Conservation (phyloP, 2,888 invertebrate species). For the Caenorhabditis sp. region DNA sequence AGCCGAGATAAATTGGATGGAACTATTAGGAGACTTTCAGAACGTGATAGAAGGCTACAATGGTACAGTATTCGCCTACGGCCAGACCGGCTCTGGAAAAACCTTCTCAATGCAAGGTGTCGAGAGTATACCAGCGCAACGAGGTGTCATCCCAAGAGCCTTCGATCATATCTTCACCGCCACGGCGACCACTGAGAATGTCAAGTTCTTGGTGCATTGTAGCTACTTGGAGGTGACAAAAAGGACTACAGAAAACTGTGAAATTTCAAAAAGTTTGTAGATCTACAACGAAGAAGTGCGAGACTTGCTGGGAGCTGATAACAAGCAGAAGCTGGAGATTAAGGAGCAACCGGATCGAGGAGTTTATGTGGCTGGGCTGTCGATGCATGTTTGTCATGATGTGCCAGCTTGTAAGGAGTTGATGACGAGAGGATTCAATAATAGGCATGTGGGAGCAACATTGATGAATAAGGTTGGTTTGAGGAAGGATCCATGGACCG, state of each 20-base stretch:
- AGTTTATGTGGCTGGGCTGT: conserved; percentile 85
- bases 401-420: conserved; percentile 89
- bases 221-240: conserved; percentile 88
- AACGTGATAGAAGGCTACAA: conserved; percentile 94
- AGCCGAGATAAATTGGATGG: too few relatives aligned
- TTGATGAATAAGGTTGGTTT: conserved; percentile 90
- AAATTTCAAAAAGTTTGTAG: conserved; percentile 57
- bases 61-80: conserved; percentile 94
- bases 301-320: conserved; percentile 87
- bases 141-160: conserved; percentile 85
- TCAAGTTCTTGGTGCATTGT: conserved; percentile 89
- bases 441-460: conserved; percentile 91
- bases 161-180: conserved; percentile 92
- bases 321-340: conserved; percentile 87
- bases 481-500: too few relatives aligned
- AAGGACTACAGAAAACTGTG: too few relatives aligned
- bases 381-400: conserved; percentile 89
- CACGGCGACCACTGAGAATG: conserved; percentile 88
- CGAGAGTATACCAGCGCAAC: conserved; percentile 74
- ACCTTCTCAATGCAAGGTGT: conserved; percentile 93
- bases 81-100: conserved; percentile 94
- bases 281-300: conserved; percentile 91
- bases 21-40: conserved; percentile 85
- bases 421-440: conserved; percentile 89
- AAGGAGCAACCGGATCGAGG: conserved; percentile 84